Evolutionary conservation across 2,113 vertebrate species (phyloP).

Genomic region (Recurvirostra avosetta): DNA sequence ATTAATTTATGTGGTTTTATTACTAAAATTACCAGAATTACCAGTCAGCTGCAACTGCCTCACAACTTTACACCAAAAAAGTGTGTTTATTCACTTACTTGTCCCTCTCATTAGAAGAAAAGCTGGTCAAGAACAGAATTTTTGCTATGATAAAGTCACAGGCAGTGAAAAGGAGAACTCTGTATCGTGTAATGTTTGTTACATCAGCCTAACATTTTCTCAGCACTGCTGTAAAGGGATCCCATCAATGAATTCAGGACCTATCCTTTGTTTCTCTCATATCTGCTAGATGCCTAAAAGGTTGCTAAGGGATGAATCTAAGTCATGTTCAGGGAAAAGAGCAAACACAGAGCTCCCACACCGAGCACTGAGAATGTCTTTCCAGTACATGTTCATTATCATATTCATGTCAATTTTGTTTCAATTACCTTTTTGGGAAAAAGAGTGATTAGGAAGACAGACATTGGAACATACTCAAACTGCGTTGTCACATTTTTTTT

Average conservation of each 20-base stretch:
- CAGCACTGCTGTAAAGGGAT: background rate
- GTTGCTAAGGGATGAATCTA: background rate
- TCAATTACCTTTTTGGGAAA: background rate
- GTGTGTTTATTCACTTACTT: background rate
- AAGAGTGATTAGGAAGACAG: background rate
- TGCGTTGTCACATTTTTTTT: background rate
- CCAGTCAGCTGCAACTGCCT: background rate
- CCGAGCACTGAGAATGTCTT: background rate
- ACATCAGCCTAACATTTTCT: background rate
- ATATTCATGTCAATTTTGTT: background rate
- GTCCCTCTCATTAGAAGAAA: background rate
- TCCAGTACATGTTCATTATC: background rate
- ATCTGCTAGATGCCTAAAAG: background rate
- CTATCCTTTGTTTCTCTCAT: background rate
- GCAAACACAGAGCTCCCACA: background rate
- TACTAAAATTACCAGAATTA: background rate
- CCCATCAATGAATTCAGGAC: background rate
- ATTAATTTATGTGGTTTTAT: background rate
- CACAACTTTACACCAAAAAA: background rate
- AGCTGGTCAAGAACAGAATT: accelerated
- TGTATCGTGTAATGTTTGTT: background rate
- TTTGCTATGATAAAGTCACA: background rate
- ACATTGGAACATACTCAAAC: background rate
- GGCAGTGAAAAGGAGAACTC: background rate
- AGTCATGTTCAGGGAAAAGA: background rate